These are phyloP conservation scores for Lasioglossum malachurum DNA, from an alignment of 2,888 invertebrate genomes.

Conservation along the genomic window DNA sequence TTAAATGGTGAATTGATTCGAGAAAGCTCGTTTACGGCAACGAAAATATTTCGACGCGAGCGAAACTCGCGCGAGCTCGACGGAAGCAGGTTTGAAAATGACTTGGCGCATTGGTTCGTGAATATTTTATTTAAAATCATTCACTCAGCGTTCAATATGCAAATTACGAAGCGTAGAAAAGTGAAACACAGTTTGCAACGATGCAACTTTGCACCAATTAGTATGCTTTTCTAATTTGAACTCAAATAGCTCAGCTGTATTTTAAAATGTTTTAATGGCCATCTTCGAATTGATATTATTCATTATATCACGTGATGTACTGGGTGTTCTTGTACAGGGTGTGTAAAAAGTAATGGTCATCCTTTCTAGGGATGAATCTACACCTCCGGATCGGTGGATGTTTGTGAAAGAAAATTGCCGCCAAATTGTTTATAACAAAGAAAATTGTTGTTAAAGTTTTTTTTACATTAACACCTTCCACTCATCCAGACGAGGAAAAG, in stretches of 20 bases:
- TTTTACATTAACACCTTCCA: too few species aligned
- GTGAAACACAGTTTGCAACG: background rate
- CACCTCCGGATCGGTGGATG: too few species aligned
- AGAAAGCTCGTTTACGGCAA: background rate
- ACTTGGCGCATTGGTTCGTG: constrained; percentile 17
- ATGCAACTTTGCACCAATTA: background rate
- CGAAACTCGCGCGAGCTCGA: background rate
- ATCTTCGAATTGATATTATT: background rate
- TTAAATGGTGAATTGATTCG: constrained; percentile 7
- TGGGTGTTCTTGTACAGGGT: background rate
- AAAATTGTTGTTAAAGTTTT: too few species aligned
- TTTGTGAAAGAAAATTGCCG: too few species aligned
- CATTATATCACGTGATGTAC: background rate
- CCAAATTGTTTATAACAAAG: too few species aligned
- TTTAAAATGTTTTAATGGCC: background rate
- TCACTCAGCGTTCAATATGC: background rate
- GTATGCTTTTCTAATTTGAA: background rate
- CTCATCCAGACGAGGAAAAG: too few species aligned
- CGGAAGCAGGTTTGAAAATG: background rate
- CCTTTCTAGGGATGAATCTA: too few species aligned
- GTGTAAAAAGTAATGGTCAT: background rate
- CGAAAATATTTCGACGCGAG: background rate
- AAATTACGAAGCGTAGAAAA: background rate
- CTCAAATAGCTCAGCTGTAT: background rate
- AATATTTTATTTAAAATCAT: constrained; percentile 43